phyloP scores from a whole-genome alignment of 1,140 invertebrate genomes.

The Hermatobates lingyangjiaoensis region DNA sequence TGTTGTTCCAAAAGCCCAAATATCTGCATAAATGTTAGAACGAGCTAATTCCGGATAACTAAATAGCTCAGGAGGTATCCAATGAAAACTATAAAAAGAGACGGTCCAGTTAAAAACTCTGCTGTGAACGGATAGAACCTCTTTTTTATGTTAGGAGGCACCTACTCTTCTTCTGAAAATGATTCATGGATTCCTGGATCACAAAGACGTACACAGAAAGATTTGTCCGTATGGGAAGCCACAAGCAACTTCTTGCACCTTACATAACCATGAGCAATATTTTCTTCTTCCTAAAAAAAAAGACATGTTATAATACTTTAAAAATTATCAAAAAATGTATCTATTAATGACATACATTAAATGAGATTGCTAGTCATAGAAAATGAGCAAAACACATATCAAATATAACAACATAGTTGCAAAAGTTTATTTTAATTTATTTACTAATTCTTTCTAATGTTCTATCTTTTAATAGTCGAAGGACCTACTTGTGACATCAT shows the following conservation, averaged over 20 bases:
- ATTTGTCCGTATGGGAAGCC: slow-evolving; percentile 37
- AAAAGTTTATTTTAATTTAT: too few relatives aligned
- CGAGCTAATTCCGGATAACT: slow-evolving; percentile 41
- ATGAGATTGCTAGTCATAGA: too few relatives aligned
- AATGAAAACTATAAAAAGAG: slow-evolving; percentile 52
- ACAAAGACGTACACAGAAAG: slow-evolving; percentile 54
- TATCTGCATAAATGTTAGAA: slow-evolving; percentile 44
- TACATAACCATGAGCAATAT: slow-evolving; percentile 66
- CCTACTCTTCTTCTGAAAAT: slow-evolving; percentile 39
- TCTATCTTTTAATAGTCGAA: too few relatives aligned
- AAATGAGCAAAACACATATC: too few relatives aligned
- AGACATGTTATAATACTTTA: slow-evolving; percentile 1
- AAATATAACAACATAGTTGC: too few relatives aligned
- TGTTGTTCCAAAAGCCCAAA: slow-evolving; percentile 78
- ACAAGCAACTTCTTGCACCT: slow-evolving; percentile 66
- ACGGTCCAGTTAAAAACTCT: too few relatives aligned
- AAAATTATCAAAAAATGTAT: neutral
- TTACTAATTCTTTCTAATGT: too few relatives aligned
- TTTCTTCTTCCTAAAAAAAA: slow-evolving; percentile 43
- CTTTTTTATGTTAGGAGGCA: too few relatives aligned
- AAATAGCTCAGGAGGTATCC: slow-evolving; percentile 67
- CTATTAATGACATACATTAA: too few relatives aligned
- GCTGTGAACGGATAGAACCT: too few relatives aligned
- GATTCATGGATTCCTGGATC: slow-evolving; percentile 49
- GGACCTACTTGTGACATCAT: too few relatives aligned